Conservation (phyloP, 2,113 vertebrate species). For the Osmerus mordax region DNA sequence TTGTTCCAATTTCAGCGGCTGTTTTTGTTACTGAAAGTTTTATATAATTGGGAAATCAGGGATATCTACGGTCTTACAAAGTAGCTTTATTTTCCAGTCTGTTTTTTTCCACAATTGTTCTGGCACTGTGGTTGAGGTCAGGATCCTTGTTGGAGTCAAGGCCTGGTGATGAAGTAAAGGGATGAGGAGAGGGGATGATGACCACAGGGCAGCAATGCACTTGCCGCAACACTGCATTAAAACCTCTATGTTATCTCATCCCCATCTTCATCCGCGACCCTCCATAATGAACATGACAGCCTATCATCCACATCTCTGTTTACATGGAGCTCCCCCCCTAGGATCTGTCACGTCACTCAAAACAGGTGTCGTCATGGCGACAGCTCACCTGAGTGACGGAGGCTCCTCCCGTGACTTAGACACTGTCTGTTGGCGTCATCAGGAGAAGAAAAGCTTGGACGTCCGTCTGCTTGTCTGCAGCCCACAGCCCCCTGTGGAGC, state of each 20-base stretch:
- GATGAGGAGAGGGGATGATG: too few species aligned
- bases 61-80: slow-evolving; percentile 14
- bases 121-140: background rate
- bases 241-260: too few species aligned
- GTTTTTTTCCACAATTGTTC: background rate
- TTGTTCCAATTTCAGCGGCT: slow-evolving; percentile 41
- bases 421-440: background rate
- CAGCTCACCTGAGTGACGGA: background rate
- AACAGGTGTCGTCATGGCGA: background rate
- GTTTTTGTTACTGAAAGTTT: slow-evolving; percentile 1
- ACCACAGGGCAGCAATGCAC: too few species aligned
- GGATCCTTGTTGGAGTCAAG: background rate
- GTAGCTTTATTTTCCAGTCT: slow-evolving; percentile 15
- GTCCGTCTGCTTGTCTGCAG: too few species aligned
- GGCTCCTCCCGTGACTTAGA: background rate
- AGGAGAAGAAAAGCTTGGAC: too few species aligned
- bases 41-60: slow-evolving; percentile 18
- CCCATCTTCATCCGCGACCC: background rate
- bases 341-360: background rate
- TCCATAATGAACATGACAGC: background rate
- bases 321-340: background rate
- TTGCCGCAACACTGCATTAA: too few species aligned
- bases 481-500: too few species aligned
- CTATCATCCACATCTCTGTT: background rate
- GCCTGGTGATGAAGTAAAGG: background rate